These are phyloP conservation scores for Lordiphosa clarofinis DNA, from an alignment of 1,140 invertebrate species.

Conservation along the genomic window DNA sequence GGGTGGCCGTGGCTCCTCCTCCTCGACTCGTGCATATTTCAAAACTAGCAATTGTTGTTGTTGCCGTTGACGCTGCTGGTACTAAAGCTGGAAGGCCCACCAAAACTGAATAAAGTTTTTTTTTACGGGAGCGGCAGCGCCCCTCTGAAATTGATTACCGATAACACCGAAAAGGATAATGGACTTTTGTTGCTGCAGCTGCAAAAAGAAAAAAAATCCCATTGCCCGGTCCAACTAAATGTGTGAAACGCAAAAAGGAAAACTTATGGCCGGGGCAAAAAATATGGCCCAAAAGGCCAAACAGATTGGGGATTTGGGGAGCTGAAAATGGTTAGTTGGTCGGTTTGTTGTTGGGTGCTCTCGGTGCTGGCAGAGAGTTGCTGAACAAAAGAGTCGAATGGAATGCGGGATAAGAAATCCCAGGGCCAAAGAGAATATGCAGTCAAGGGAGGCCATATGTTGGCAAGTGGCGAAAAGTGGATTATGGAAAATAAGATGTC, in stretches of 20 bases:
- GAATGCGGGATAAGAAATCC: too few species aligned
- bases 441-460: slow-evolving; percentile 47
- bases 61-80: slow-evolving; percentile 17
- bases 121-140: slow-evolving; percentile 9
- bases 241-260: slow-evolving; percentile 40
- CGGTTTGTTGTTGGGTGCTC: slow-evolving; percentile 1
- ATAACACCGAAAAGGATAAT: slow-evolving; percentile 74
- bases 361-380: slow-evolving; percentile 4
- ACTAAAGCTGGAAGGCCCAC: slow-evolving; percentile 30
- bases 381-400: slow-evolving; percentile 1
- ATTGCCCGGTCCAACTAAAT: slow-evolving; percentile 34
- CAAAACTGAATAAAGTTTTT: slow-evolving; percentile 33
- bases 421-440: slow-evolving; percentile 16
- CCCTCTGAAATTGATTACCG: slow-evolving; percentile 75
- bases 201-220: slow-evolving; percentile 24
- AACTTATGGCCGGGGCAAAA: slow-evolving; percentile 9
- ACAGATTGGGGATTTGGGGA: slow-evolving; percentile 39
- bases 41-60: slow-evolving; percentile 64
- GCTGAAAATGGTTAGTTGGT: slow-evolving; percentile 23
- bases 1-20: background rate
- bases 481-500: slow-evolving; percentile 30
- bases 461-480: slow-evolving; percentile 43
- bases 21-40: slow-evolving; percentile 58
- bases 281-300: slow-evolving; percentile 40
- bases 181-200: slow-evolving; percentile 69